A percentile compares a stretch with the other conserved stretches of the same genome.
Evolutionary conservation across 2,113 vertebrate species (phyloP).

Genomic region (Ciconia stormi): DNA sequence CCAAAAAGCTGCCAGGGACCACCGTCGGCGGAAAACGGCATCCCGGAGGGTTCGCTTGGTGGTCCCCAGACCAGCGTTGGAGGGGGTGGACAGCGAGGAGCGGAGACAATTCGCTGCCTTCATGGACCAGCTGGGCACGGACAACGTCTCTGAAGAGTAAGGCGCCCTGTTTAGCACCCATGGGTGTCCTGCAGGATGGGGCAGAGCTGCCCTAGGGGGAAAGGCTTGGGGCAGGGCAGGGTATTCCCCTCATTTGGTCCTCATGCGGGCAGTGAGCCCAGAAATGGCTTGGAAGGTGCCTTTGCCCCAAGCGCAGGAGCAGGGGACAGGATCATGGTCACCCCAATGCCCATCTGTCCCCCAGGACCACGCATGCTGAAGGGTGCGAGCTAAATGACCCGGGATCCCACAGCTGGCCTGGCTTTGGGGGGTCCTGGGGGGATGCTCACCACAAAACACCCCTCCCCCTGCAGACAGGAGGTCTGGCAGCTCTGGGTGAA

Average conservation of each 20-base stretch:
- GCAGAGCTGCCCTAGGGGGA: not conserved
- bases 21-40: not conserved
- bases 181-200: not conserved
- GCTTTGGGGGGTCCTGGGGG: not conserved
- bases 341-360: not conserved
- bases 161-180: not conserved
- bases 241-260: too few species aligned
- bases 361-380: not conserved
- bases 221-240: not conserved
- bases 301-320: not conserved
- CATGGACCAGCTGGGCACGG: slow-evolving; percentile 67
- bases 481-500: slow-evolving; percentile 79
- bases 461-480: slow-evolving; percentile 60
- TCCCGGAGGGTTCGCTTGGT: not conserved
- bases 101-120: slow-evolving; percentile 62
- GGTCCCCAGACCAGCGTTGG: not conserved
- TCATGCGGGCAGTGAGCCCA: not conserved
- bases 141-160: slow-evolving; percentile 65
- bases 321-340: not conserved
- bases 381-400: not conserved
- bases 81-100: slow-evolving; percentile 43
- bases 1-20: not conserved
- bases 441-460: not conserved
- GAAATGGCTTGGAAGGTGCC: not conserved
- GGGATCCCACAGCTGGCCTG: rapidly evolving